Percentiles rank a stretch among this genome's conserved stretches.
Conservation (phyloP, 2,797 vertebrate genomes). For the Gastrophryne carolinensis region DNA sequence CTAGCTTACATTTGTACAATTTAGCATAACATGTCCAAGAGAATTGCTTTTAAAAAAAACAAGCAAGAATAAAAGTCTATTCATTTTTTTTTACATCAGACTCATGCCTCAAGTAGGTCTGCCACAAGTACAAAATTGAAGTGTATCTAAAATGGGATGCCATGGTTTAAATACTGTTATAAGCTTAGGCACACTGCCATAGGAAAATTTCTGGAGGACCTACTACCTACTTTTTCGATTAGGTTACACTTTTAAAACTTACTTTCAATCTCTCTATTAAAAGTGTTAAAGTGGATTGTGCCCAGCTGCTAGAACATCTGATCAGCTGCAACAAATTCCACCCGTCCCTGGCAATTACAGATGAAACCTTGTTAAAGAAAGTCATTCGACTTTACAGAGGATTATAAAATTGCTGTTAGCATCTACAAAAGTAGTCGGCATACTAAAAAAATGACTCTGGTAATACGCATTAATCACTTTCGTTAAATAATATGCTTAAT, state of each 20-base stretch:
- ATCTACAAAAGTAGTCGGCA: neutral
- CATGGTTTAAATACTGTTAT: conserved; percentile 58
- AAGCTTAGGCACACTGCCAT: conserved; percentile 51
- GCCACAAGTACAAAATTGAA: conserved; percentile 8
- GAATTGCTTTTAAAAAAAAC: neutral
- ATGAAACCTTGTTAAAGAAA: conserved; percentile 33
- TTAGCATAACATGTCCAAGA: neutral
- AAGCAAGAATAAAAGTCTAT: neutral
- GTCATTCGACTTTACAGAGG: conserved; percentile 30
- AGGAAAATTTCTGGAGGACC: conserved; percentile 42
- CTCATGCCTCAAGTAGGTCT: neutral
- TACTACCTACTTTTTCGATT: conserved; percentile 58
- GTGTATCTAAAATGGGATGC: conserved; percentile 7
- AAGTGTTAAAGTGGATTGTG: conserved; percentile 56
- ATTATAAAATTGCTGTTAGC: conserved; percentile 21
- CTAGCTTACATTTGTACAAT: neutral
- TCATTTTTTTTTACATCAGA: neutral
- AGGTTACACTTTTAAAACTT: conserved; percentile 51
- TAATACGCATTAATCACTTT: neutral
- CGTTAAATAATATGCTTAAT: neutral
- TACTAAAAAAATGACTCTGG: neutral
- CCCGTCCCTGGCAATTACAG: conserved; percentile 38
- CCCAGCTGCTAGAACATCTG: conserved; percentile 35
- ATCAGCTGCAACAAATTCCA: conserved; percentile 49
- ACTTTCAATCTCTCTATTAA: conserved; percentile 43